Evolutionary conservation across 2,113 vertebrate genomes (phyloP), one percentile per base, ranked within the genome.

Genomic region (Marcusenius ussheri): DNA sequence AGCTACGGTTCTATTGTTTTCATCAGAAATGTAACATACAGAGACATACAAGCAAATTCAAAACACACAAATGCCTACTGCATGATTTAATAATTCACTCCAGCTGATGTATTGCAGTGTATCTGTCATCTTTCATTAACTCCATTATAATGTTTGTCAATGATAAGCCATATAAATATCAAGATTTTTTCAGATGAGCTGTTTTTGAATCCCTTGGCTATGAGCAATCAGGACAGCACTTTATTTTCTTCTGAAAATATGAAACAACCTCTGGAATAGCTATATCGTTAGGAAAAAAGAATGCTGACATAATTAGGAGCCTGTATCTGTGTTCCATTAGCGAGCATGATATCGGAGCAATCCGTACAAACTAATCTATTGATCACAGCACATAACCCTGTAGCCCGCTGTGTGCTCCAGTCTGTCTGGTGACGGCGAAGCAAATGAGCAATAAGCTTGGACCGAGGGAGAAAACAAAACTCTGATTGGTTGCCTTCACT

Each of bases 291-390:
- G 58, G 42, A 50, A 51, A 45, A 80, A 80, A 42, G 21, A 91
- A 42, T 6, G 39, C n/a, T 31, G 74, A 85, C 47, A 70, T 89
- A 89, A 90, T 91, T 90, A 88, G 21, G 70, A 89, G 47, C 27
- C 5, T 89, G 85, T 85, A 88, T 46, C 58, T 90, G 88, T 89
- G 74, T 89, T 62, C 83, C 91, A 88, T 90, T 88, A 80, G 83
- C 39, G 88, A 89, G 88, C 53, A 47, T 62, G 84, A 84, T 21
- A 89, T 90, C 87, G 85, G 83, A 87, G 89, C 87, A 87, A 90
- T 89, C 83, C 56, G 10, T 90, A 90, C 83, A 86, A 90, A 74
- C 88, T 90, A 87, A 83, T 90, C 87, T 90, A 92, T 91, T 91
- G 91, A 93, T 91, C 88, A 89, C 51, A 84, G 31, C 51, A 19